Base-by-base conservation (phyloP, 2,113 vertebrate species). In the Paralichthys olivaceus region DNA sequence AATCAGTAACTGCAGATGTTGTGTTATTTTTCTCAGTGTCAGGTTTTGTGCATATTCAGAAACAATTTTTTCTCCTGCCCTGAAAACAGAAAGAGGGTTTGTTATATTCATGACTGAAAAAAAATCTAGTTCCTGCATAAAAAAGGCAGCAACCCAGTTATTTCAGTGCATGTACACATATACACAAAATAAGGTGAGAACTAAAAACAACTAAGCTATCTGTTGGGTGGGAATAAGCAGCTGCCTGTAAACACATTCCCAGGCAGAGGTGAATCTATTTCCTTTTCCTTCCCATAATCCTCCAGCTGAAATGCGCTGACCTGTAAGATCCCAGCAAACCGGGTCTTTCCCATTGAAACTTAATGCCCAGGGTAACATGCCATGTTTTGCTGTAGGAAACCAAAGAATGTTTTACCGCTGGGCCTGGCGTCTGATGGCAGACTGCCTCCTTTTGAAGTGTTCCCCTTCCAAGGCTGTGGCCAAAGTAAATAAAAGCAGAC, bases 401-500 rank as follows among this genome's bases (percentile, higher is more conserved):
- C 90, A 84, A 94, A 94, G 94, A 96, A 96, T 82, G 79, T 96
- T 95, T 95, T 96, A 96, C 90, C 89, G 86, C 93, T 93, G 90
- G 87, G 94, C 95, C 94, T 92, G 95, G 93, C 90, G 92, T 93
- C 94, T 91, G 93, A 90, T 89, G 94, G 93, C 87, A 93, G 94
- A 90, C 75, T 68, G 87, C 88, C 80, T 93, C 93, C 93, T 90
- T 93, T 94, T 94, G 93, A 94, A 87, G 93, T 94, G 84, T 95
- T 88, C 93, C 93, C 93, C 93, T 93, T 92, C 74, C 87, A 94
- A 94, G 90, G 70, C 72, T 78, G 70, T 69, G 94, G 95, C 96
- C 95, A 97, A 96, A 95, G 94, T 90, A 96, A 97, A 96, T 94
- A 96, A 60, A 91, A 92, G 90, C 93, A 93, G 95, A 67, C 25